phyloP scores from a whole-genome alignment of 2,888 invertebrate genomes.

The Drosophila cognata region DNA sequence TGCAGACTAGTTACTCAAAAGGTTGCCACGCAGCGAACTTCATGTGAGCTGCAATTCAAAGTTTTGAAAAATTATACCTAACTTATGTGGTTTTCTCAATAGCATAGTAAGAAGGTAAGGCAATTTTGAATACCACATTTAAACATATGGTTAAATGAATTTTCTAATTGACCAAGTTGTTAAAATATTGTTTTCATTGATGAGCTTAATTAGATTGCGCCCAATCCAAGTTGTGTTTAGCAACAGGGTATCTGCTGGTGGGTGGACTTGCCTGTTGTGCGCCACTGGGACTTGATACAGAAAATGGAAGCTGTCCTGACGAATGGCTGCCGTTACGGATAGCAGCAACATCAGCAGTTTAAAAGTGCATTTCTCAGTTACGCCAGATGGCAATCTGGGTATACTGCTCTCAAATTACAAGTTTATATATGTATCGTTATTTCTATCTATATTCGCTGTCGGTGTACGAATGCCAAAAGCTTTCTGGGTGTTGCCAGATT shows the following conservation, averaged over 20 bases:
- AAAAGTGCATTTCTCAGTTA: slow-evolving; percentile 79
- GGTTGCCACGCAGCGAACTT: slow-evolving; percentile 43
- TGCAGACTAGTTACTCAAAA: slow-evolving; percentile 38
- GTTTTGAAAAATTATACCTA: slow-evolving; percentile 17
- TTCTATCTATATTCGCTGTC: slow-evolving; percentile 25
- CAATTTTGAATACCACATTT: not conserved
- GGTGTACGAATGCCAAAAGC: slow-evolving; percentile 62
- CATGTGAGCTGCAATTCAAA: slow-evolving; percentile 44
- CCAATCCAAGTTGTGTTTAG: not conserved
- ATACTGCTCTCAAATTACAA: slow-evolving; percentile 71
- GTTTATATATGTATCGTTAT: slow-evolving; percentile 51
- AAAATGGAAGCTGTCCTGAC: slow-evolving; percentile 55
- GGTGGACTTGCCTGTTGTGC: not conserved
- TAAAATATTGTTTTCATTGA: not conserved
- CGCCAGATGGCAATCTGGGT: slow-evolving; percentile 76
- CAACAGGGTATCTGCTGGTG: not conserved
- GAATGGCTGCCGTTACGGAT: slow-evolving; percentile 60
- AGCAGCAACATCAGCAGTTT: slow-evolving; percentile 52
- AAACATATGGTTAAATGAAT: not conserved
- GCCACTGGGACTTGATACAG: slow-evolving; percentile 42
- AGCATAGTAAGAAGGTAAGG: not conserved
- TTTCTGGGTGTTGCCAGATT: slow-evolving; percentile 57
- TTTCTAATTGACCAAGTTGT: not conserved
- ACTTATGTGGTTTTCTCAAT: not conserved
- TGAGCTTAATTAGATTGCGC: too few relatives aligned